Evolutionary conservation across 2,888 invertebrate species (phyloP), one percentile per base, ranked within the genome.

Genomic region (Antheraea yamamai): DNA sequence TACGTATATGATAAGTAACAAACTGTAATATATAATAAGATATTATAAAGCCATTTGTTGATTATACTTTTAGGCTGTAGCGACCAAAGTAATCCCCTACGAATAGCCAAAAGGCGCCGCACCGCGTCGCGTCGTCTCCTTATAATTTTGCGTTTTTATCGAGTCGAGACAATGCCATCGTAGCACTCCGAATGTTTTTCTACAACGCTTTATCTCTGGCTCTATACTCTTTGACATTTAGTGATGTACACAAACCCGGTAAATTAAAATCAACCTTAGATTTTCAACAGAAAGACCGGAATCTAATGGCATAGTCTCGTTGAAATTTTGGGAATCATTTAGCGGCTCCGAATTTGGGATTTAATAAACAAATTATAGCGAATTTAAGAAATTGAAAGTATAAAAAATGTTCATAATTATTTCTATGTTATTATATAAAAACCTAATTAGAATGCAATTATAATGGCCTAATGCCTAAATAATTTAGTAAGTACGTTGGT

Each of bases 211-310:
- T 92, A 92, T 92, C 92, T 92, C 89, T 88, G 85, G 83, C 85
- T 90, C 87, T 87, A 86, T 91, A 91, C 93, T 94, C 93, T 94
- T 92, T 94, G 94, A 94, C 94, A 93, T 89, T 88, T 86, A 82
- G 88, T 92, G 92, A 92, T 89, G 91, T 86, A 85, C 79, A 83
- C 16, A 88, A 87, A 87, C 85, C 82, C 85, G 78, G 78, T 78
- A 80, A 79, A 79, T 79, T 81, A 82, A 85, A 83, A 79, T 87
- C 86, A 83, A 88, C 92, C 88, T 87, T 93, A 91, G 84, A 73
- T 26, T 72, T 2, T 75, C 73, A 20, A 4, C 0, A 4, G 87
- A 92, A 87, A 84, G 87, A 80, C 77, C 79, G 78, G 82, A 85
- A 81, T 92, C 79, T 79, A 77, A 66, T 79, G 77, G 71, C 79